phyloP scores from a whole-genome alignment of 2,113 vertebrate genomes.

The Psophia crepitans region DNA sequence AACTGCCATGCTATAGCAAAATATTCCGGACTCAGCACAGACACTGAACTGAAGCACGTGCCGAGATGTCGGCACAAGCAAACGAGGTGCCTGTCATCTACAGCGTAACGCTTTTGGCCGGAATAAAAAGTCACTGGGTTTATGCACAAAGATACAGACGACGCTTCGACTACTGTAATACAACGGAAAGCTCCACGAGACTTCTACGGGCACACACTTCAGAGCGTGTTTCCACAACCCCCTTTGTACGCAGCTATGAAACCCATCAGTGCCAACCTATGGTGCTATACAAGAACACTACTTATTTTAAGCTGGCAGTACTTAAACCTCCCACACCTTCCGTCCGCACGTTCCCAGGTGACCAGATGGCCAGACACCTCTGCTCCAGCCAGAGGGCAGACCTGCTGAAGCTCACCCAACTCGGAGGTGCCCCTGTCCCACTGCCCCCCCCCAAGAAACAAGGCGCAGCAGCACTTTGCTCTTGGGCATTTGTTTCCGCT shows the following conservation, averaged over 20 bases:
- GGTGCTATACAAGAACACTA: not conserved
- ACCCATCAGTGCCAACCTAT: not conserved
- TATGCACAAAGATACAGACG: not conserved
- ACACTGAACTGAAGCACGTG: not conserved
- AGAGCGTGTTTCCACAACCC: not conserved
- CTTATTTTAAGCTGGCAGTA: not conserved
- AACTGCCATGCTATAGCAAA: not conserved
- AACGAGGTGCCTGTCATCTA: not conserved
- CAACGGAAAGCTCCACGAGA: not conserved
- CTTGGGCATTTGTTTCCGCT: not conserved
- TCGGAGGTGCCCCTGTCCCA: not conserved
- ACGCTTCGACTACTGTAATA: not conserved
- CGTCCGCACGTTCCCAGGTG: not conserved
- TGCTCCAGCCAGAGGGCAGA: not conserved
- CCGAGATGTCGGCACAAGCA: not conserved
- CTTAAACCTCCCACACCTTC: not conserved
- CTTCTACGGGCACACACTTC: not conserved
- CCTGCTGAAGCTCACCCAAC: not conserved
- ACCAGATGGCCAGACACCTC: not conserved
- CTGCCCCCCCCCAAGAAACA: not conserved
- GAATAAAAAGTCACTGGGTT: not conserved
- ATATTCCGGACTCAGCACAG: not conserved
- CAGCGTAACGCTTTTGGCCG: not conserved
- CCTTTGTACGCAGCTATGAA: not conserved
- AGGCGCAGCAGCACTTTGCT: rapidly evolving